Base-by-base conservation (phyloP, 1,140 invertebrate genomes). In the Ladona fulva region DNA sequence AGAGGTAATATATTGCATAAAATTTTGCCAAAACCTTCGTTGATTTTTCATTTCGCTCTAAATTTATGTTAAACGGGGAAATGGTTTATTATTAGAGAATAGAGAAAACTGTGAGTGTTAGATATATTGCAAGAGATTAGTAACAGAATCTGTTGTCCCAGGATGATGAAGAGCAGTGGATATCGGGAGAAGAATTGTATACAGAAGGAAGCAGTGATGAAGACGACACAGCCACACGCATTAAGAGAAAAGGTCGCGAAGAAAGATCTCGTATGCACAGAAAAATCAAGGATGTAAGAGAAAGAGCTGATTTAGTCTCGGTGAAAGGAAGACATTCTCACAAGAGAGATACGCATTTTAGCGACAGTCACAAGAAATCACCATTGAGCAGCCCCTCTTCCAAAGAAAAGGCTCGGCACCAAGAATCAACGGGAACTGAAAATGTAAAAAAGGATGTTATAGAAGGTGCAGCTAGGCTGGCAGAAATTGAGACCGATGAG, bases 111-210 rank as follows among this genome's bases (percentile, higher is more conserved):
- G 29, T 37, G 1, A 5, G 8, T 37, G 29, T 37, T 37, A 37
- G 3, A 8, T 5, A 37, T 37, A 37, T 1, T 37, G 29, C n/a
- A n/a, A 37, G 29, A 37, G 29, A 8, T 6, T 6, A 19, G 52
- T 66, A 6, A 66, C 52, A 66, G 1, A 19, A 19, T 66, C 76
- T 42, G 25, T 37, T 74, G 75, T 78, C n/a, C 29, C 24, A 82
- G 81, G 81, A 82, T 78, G 81, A 82, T 22, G 81, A 82, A 7
- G 81, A 82, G 25, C 81, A 82, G 73, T 82, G 81, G 81, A 82
- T 82, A 16, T 82, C 81, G 22, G 81, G 81, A 44, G 81, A 82
- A 77, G 81, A 82, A 76, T 52, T 82, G 42, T 78, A 78, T 66
- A 82, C 81, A 75, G 81, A 82, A 74, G 81, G 80, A 11, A 81